Base-by-base conservation (phyloP, 2,888 invertebrate species). In the Choristoneura rosaceana region DNA sequence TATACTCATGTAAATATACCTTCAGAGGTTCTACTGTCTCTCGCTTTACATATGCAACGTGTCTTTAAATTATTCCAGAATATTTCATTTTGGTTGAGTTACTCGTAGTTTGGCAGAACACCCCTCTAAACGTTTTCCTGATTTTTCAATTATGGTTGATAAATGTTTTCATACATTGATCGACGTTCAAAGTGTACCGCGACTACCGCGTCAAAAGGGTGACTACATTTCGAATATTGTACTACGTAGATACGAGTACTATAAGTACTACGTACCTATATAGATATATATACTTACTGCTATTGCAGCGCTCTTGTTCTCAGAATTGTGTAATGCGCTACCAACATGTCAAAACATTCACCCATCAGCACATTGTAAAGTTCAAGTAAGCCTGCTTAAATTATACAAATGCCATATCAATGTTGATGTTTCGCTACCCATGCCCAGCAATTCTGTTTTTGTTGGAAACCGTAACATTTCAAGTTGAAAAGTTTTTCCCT, bases 401-500 rank as follows among this genome's bases (percentile, higher is more conserved):
- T 55, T 55, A 25, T 25, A 55, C 55, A 55, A 25, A 25, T 25
- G 17, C 25, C 55, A 55, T 25, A 15, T 55, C 4, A 7, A 55
- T 25, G 25, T 55, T 55, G 25, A 25, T 55, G 55, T 55, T 55
- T 10, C 12, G 25, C 25, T 12, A 10, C 55, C 17, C 55, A 55
- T 25, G 10, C 0, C 25, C 55, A 25, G 55, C 12, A 10, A 25
- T 55, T 55, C 8, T 7, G 55, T 12, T 25, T 25, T 25, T 55
- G 25, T 55, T 55, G 25, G 55, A 55, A 55, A 55, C 12, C 55
- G 10, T 55, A 55, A 55, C 55, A 55, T 25, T 38, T 55, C 2
- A 55, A 55, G 55, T 55, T 17, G 52, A 52, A 7, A 55, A 55
- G 25, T 25, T 55, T 55, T 12, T 55, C 25, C 25, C 25, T 25